Base-by-base conservation (phyloP, 1,140 invertebrate species). In the Sinella curviseta region DNA sequence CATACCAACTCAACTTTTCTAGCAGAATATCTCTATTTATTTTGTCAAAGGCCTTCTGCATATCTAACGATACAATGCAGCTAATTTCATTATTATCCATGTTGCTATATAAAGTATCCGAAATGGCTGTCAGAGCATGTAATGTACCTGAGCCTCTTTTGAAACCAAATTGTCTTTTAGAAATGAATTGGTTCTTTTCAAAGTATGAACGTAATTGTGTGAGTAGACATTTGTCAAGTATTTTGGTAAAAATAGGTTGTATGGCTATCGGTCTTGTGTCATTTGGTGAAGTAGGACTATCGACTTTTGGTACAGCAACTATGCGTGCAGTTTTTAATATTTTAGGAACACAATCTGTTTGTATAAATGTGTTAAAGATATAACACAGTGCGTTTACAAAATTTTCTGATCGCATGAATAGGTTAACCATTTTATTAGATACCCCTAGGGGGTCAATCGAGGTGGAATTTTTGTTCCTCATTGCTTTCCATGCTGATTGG, bases 101-200 rank as follows among this genome's bases (percentile, higher is more conserved):
- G 8, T 8, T 24, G 8, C 16, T 34, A 2, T 31, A n/a, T 24
- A 74, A 2, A 31, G 4, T 30, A 33, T 74, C 70, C 4, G 14
- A 30, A 1, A 74, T 4, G 2, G 70, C 70, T 34, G 33, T 24
- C 26, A 74, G 26, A 24, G 65, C 75, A 35, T 80, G 79, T 0
- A 14, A n/a, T 2, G 79, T 80, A 0, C 60, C 54, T 24, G 48
- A 60, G 0, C 65, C 65, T 73, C 54, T 55, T 0, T 76, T 20
- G 20, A 80, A 80, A 14, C 79, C 77, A 75, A 78, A 78, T 34
- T 78, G 77, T 1, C 34, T 8, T 0, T 75, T 36, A 24, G 3
- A 35, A 14, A 78, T 17, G 36, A 78, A 35, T n/a, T 73, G 28
- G 33, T 73, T 73, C 55, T 17, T 8, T 17, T 14, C 24, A 24